These are phyloP conservation scores for Hyposoter dolosus DNA, from an alignment of 2,888 invertebrate genomes.

Conservation along the genomic window DNA sequence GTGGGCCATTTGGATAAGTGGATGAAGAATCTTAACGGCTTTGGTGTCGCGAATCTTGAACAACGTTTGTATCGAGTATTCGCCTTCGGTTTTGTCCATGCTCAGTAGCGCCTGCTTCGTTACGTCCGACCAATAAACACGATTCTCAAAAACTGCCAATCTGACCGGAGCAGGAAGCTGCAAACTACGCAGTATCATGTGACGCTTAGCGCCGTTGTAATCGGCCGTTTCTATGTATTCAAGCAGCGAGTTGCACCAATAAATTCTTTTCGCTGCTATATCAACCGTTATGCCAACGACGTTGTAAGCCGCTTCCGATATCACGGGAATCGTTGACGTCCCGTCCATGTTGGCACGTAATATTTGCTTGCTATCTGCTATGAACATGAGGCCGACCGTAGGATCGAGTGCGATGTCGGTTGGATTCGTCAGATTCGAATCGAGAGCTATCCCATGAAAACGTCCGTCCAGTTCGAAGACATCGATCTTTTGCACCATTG, in stretches of 20 bases:
- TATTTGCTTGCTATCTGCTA: constrained; percentile 93
- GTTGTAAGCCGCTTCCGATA: constrained; percentile 96
- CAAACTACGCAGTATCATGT: constrained; percentile 92
- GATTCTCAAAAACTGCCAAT: constrained; percentile 93
- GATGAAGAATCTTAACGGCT: constrained; percentile 93
- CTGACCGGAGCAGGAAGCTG: constrained; percentile 95
- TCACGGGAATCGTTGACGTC: constrained; percentile 92
- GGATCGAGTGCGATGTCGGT: constrained; percentile 97
- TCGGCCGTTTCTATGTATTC: constrained; percentile 98
- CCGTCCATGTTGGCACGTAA: constrained; percentile 98
- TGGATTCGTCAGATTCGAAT: constrained; percentile 96
- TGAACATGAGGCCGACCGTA: constrained; percentile 94
- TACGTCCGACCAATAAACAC: constrained; percentile 96
- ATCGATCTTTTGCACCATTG: constrained; percentile 96
- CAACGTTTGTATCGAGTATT: constrained; percentile 91
- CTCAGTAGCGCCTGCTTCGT: constrained; percentile 96
- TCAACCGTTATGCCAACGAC: constrained; percentile 97
- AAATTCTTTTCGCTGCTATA: constrained; percentile 94
- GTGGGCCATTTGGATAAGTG: constrained; percentile 90
- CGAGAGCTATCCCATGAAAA: constrained; percentile 95
- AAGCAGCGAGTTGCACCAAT: constrained; percentile 98
- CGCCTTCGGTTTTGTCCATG: constrained; percentile 93
- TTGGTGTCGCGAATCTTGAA: constrained; percentile 94
- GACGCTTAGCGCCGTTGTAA: constrained; percentile 94
- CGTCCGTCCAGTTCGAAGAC: constrained; percentile 95